Evolutionary conservation across 2,888 invertebrate species (phyloP), one percentile per base, ranked within the genome.

Genomic region (Nebria brevicollis): DNA sequence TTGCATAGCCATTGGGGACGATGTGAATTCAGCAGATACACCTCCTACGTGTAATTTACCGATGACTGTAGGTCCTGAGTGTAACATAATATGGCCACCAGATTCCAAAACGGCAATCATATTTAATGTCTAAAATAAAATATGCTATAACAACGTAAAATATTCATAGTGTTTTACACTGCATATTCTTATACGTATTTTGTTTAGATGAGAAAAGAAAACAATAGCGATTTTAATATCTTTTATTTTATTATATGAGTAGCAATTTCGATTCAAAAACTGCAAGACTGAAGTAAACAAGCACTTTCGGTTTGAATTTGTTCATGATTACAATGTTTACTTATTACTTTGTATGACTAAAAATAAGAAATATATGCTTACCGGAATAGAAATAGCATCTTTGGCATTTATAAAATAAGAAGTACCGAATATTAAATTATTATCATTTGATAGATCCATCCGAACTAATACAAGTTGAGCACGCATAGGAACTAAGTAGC

Each of bases 31-130:
- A 0, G 94, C 91, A n/a, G 94, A 87, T 0, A 94, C 92, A 0
- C 95, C 95, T 0, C 94, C 93, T 11, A 96, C 93, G 85, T 96
- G 95, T 7, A 98, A 93, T 90, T 96, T 96, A 0, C 96, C 96
- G 74, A 98, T 94, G 84, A 94, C 92, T 80, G 92, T 92, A 13
- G 93, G 91, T 5, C 98, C 98, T 0, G 96, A 96, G 88, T 97
- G 97, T 78, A 98, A 89, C 65, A 94, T 92, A 41, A 98, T 92
- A 85, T 93, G 94, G 15, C 95, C 95, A 82, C 92, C 92, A 65
- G 94, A 92, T 89, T 97, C 97, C 72, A 98, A 91, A 70, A 96
- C 91, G 0, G 96, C 94, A 78, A 97, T 93, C 94, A 97, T 95
- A 86, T 95, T 94, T 86, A 96, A 90, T 85, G 91, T 90, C 92